Evolutionary conservation across 1,140 invertebrate species (phyloP).

Genomic region (Patella vulgata): DNA sequence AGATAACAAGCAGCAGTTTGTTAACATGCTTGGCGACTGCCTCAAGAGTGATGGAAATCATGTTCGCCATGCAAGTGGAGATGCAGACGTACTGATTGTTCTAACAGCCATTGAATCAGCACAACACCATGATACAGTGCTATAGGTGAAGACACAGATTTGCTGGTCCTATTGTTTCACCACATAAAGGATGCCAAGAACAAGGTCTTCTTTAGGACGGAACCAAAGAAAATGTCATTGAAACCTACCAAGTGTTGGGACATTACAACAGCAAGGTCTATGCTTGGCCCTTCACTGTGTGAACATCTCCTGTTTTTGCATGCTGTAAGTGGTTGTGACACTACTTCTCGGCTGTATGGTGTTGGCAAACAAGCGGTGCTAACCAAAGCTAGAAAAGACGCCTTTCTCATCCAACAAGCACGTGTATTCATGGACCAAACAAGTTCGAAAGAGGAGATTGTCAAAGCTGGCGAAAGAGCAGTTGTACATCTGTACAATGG

Average conservation of each 20-base stretch:
- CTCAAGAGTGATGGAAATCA: constrained; percentile 12
- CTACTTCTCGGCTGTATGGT: constrained; percentile 27
- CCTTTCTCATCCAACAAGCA: constrained; percentile 4
- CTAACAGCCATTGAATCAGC: constrained; percentile 18
- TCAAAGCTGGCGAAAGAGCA: constrained; percentile 22
- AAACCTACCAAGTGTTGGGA: constrained; percentile 3
- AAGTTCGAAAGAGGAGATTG: constrained; percentile 5
- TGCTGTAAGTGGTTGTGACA: constrained; percentile 28
- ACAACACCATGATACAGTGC: constrained; percentile 1
- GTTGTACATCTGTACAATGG: constrained; percentile 18
- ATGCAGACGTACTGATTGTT: constrained; percentile 38
- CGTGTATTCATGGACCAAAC: constrained; percentile 3
- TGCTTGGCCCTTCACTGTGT: constrained; percentile 3
- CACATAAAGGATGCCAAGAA: not conserved
- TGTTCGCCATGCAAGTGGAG: constrained; percentile 19
- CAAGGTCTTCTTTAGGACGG: constrained; percentile 1
- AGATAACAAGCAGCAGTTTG: constrained; percentile 32
- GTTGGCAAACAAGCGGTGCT: constrained; percentile 18
- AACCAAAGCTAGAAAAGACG: constrained; percentile 3
- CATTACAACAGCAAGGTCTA: not conserved
- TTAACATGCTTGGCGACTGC: constrained; percentile 18
- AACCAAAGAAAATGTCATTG: not conserved
- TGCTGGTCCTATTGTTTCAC: constrained; percentile 31
- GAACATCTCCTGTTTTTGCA: constrained; percentile 16
- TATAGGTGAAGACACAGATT: constrained; percentile 34